Conservation (phyloP, 1,140 invertebrate genomes). For the Phymorhynchus buccinoides region DNA sequence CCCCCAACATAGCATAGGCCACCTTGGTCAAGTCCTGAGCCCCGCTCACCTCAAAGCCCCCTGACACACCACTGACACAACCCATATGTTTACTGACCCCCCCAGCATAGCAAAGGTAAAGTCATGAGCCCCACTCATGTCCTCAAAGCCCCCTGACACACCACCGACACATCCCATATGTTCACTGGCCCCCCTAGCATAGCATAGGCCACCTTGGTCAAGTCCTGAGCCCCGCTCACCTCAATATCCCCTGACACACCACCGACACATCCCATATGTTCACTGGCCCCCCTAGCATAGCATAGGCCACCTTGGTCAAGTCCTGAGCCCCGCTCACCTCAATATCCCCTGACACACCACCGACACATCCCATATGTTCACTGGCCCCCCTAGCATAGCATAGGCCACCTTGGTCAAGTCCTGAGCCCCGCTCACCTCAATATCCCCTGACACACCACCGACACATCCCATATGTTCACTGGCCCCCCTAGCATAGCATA, state of each 20-base stretch:
- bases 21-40: conserved; percentile 78
- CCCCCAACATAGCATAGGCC: conserved; percentile 71
- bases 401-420: conserved; percentile 78
- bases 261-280: too few species aligned
- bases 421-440: conserved; percentile 78
- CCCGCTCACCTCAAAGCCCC: conserved; percentile 80
- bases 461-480: too few species aligned
- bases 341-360: conserved; percentile 78
- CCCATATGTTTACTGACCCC: too few species aligned
- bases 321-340: conserved; percentile 79
- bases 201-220: conserved; percentile 76
- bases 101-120: conserved; percentile 76
- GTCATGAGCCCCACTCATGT: conserved; percentile 77
- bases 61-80: too few species aligned
- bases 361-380: too few species aligned
- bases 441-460: conserved; percentile 78
- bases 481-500: too few species aligned
- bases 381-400: too few species aligned
- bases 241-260: conserved; percentile 81
- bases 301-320: conserved; percentile 76
- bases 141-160: conserved; percentile 79
- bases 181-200: too few species aligned
- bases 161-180: too few species aligned
- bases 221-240: conserved; percentile 77
- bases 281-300: too few species aligned